phyloP scores from a whole-genome alignment of 2,797 vertebrate species.

The Euphonia xanthogaster region DNA sequence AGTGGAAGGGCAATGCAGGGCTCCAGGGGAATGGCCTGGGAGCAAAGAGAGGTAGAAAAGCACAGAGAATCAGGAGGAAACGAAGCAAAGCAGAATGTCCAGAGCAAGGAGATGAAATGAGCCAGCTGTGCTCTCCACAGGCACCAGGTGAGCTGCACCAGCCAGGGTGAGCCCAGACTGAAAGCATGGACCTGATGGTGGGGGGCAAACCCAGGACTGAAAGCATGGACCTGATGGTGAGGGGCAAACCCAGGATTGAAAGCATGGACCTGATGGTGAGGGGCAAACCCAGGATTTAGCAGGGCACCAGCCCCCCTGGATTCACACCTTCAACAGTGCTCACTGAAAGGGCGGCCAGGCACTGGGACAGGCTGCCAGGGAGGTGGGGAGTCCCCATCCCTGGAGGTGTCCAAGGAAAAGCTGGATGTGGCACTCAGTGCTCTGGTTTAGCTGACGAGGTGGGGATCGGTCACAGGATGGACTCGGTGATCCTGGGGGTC shows the following conservation, averaged over 20 bases:
- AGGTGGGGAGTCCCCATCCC: not conserved
- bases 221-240: too few species aligned
- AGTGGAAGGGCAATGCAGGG: not conserved
- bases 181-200: not conserved
- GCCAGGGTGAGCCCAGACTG: too few species aligned
- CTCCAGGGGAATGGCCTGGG: not conserved
- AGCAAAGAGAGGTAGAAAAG: not conserved
- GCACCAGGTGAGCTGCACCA: not conserved
- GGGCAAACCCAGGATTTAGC: not conserved
- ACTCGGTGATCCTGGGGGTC: not conserved
- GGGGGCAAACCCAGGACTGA: not conserved
- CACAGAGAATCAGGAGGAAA: not conserved
- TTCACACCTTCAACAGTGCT: rapidly evolving
- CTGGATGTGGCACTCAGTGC: not conserved
- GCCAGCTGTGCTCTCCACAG: not conserved
- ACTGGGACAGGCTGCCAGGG: not conserved
- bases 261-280: not conserved
- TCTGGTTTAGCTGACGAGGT: not conserved
- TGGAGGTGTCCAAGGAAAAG: not conserved
- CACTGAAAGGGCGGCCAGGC: not conserved
- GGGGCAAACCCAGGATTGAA: not conserved
- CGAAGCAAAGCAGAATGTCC: not conserved
- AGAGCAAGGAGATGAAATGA: not conserved
- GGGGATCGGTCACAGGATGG: rapidly evolving
- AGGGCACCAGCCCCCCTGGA: not conserved